Evolutionary conservation across 2,888 invertebrate species (phyloP), one percentile per base, ranked within the genome.

Genomic region (Cecidostiba fungosa): DNA sequence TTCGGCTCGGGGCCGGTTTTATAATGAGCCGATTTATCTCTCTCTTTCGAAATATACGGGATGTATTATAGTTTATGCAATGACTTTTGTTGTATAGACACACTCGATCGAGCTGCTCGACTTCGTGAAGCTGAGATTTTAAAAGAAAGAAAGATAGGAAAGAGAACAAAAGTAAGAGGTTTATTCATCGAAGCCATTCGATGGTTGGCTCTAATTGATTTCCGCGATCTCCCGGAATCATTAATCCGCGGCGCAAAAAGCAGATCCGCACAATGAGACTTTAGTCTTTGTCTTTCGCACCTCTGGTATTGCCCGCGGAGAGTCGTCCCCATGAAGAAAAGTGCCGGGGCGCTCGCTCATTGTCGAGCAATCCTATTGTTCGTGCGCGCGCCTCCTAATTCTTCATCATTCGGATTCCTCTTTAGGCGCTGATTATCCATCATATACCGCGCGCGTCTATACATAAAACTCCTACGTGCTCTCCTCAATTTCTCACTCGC

Each of bases 181-280:
- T 47, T 3, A 43, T 76, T 26, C 4, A 74, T 66, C 62, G 19
- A 50, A 73, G 32, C 73, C 8, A n/a, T n/a, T 43, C 76, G 36
- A 74, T 26, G 23, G n/a, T 5, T 1, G 5, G 10, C 16, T 69
- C 26, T 54, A 82, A 76, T 82, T 69, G 76, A 82, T 77, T 82
- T 76, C 69, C 76, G 66, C 69, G 32, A 74, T 74, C 62, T 16
- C 3, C 32, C 5, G 43, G 10, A 62, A 76, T 76, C 82, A 76
- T 82, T 82, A 82, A 82, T 82, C 76, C 26, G 26, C n/a, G 12
- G 73, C 36, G 19, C 4, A 23, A 54, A 72, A 36, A 72, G 50
- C 54, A 36, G 32, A 32, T n/a, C 36, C 47, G 19, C 26, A 80
- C 72, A 72, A 72, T 73, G 73, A 81, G 73, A 73, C 59, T 54